Conservation (phyloP, 2,797 vertebrate genomes). For the Sebastes hubbsi region DNA sequence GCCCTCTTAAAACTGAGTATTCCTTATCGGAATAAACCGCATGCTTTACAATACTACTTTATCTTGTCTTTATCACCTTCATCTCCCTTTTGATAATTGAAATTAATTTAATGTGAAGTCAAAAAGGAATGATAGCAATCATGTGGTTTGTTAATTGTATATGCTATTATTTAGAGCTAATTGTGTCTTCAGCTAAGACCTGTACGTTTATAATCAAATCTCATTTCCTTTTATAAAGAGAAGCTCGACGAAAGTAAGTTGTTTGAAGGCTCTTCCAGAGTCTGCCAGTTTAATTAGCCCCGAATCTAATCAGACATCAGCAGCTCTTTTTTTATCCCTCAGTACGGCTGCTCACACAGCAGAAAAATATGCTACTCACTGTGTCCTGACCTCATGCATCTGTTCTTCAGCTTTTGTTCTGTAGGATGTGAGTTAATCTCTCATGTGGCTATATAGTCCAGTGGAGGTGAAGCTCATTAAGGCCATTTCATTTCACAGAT, state of each 20-base stretch:
- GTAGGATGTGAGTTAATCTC: constrained; percentile 49
- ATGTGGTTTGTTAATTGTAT: neutral
- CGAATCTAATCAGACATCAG: constrained; percentile 72
- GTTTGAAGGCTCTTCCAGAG: constrained; percentile 53
- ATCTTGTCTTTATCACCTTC: neutral
- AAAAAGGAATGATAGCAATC: neutral
- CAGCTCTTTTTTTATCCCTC: constrained; percentile 38
- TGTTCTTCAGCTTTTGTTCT: constrained; percentile 69
- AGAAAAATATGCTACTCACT: constrained; percentile 69
- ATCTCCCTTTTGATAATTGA: neutral
- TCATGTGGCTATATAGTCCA: constrained; percentile 36
- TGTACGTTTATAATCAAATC: constrained; percentile 37
- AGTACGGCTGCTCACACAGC: constrained; percentile 67
- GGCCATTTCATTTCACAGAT: constrained; percentile 51
- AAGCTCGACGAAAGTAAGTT: constrained; percentile 47
- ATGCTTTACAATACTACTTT: neutral
- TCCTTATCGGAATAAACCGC: neutral
- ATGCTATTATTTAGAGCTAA: neutral
- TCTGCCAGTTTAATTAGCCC: constrained; percentile 65
- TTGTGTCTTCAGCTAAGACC: neutral
- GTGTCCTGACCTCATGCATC: constrained; percentile 64
- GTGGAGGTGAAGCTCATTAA: constrained; percentile 65
- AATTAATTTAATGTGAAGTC: neutral
- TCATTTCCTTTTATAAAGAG: constrained; percentile 41
- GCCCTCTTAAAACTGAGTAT: neutral